Conservation (phyloP, 2,113 vertebrate genomes). For the Hypomesus transpacificus region DNA sequence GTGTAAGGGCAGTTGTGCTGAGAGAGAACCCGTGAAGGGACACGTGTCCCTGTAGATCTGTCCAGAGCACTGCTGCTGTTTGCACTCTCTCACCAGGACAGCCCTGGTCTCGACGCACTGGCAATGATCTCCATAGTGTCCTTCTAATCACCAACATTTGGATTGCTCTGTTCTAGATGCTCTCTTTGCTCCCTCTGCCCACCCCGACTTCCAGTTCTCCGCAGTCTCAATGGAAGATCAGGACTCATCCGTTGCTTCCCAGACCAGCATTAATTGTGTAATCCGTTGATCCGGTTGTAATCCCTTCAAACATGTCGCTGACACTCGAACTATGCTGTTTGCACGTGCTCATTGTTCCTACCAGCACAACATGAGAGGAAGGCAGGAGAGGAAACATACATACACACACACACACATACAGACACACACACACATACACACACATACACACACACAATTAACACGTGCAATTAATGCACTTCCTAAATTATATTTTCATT, state of each 20-base stretch:
- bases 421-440: constrained; percentile 8
- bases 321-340: neutral
- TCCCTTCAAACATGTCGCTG: constrained; percentile 38
- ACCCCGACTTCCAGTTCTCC: neutral
- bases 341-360: no score
- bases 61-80: no score
- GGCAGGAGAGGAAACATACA: constrained; percentile 6
- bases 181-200: neutral
- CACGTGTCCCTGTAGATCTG: no score
- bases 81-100: no score
- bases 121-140: no score
- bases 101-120: no score
- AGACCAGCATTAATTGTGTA: constrained; percentile 54
- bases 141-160: no score
- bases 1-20: no score
- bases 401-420: neutral
- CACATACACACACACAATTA: neutral
- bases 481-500: constrained; percentile 26
- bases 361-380: constrained; percentile 16
- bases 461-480: neutral
- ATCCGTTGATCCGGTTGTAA: constrained; percentile 60
- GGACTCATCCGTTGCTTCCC: neutral
- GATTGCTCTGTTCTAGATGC: no score
- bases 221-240: constrained; percentile 12
- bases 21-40: no score